Evolutionary conservation across 1,140 invertebrate species (phyloP).

Genomic region (Solenopsis invicta): DNA sequence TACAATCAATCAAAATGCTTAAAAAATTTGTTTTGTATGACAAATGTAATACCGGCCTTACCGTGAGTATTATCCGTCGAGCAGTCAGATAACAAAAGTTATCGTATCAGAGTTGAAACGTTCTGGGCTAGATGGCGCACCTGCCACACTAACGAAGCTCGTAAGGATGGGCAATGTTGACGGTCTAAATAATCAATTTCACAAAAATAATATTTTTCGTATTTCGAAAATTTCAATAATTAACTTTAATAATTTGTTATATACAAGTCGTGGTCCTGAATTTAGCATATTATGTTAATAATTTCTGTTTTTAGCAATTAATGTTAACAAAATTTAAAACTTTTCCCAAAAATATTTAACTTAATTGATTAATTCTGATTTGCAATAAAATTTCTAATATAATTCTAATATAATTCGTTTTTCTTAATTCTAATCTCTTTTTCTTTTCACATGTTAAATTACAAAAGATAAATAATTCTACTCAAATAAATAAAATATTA

Average conservation of each 20-base stretch:
- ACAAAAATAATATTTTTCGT: neutral
- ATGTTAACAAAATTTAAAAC: neutral
- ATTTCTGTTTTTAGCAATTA: neutral
- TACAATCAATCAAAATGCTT: too few species aligned
- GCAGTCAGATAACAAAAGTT: conserved; percentile 40
- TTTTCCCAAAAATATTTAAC: neutral
- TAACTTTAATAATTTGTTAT: too few species aligned
- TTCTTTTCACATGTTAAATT: neutral
- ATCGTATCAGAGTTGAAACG: conserved; percentile 26
- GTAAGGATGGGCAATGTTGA: neutral
- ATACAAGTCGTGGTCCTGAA: too few species aligned
- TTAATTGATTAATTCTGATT: neutral
- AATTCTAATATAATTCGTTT: neutral
- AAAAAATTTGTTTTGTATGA: too few species aligned
- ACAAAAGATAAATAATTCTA: conserved; percentile 3
- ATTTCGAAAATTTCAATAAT: neutral
- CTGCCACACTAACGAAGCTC: neutral
- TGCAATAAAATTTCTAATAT: neutral
- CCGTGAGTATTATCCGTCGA: conserved; percentile 21
- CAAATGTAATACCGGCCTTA: too few species aligned
- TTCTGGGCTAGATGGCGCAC: conserved; percentile 36
- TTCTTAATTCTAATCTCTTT: neutral
- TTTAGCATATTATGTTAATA: neutral
- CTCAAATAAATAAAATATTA: neutral
- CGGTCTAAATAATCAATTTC: neutral